Evolutionary conservation across 2,797 vertebrate species (phyloP), one percentile per base, ranked within the genome.

Genomic region (Phaenicophaeus curvirostris): DNA sequence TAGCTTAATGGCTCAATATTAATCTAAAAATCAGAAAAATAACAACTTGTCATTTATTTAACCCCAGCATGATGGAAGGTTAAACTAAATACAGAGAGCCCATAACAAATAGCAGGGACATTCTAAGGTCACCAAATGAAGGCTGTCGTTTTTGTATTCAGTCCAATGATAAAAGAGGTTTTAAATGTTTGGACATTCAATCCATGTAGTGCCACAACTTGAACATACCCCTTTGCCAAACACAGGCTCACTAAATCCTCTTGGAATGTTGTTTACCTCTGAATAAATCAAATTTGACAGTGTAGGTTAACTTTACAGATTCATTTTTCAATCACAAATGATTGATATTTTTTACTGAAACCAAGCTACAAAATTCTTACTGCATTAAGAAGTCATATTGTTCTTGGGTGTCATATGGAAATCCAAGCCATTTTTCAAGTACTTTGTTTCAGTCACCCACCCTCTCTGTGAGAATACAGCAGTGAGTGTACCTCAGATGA

Each of bases 261-360:
- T 97, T 96, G 97, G 97, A 98, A 98, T 97, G 98, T 97, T 98
- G 98, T 98, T 98, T 98, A 97, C 98, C 96, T 98, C 97, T 53
- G 97, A 97, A 98, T 98, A 98, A 98, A 98, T 98, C 97, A 98
- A 97, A 97, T 95, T 96, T 98, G 98, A 97, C 97, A 98, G 97
- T 94, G 76, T 97, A 97, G 97, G 97, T 97, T 98, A 98, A 97
- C 97, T 97, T 97, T 95, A 96, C 97, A 97, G 97, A 98, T 97
- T 97, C 97, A 97, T 98, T 98, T 97, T 98, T 98, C 97, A 97
- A 88, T 97, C 96, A 97, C 96, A 93, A 96, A 93, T 97, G 97
- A 98, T 97, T 97, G 97, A 97, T 98, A 97, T 96, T 97, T 97
- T 98, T 97, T 96, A 96, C 94, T 87, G 95, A 97, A 98, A 75